Evolutionary conservation across 2,888 invertebrate genomes (phyloP), one percentile per base, ranked within the genome.

Genomic region (Drosophila merina): DNA sequence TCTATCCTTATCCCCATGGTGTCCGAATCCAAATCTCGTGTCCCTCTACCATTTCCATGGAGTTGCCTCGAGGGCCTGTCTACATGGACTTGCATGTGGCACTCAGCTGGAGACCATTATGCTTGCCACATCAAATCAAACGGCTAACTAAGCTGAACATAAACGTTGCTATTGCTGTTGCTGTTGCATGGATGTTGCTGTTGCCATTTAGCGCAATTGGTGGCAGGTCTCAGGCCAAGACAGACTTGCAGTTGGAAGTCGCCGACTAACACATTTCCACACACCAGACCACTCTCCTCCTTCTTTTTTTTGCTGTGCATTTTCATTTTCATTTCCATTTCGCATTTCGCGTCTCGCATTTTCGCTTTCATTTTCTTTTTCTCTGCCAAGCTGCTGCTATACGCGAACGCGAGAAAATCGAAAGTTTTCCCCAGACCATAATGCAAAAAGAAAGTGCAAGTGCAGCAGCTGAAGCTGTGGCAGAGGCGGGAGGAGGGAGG

Each of bases 391-490:
- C 69, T 74, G 20, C 20, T 20, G 20, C 20, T 20, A 20, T 20
- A 20, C 20, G 20, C 20, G 20, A 20, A 20, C 20, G 20, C 20
- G 88, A 88, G 90, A 90, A 90, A 90, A 90, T 89, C 89, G 90
- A 90, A 90, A 90, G 90, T 90, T 90, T 90, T 89, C 90, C 89
- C 89, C 89, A 89, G 87, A 84, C 88, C 89, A 89, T 89, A 89
- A 88, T 89, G 86, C 84, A 90, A 90, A 90, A 89, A 90, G 90
- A 90, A 90, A 90, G 90, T 90, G 90, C 90, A 90, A 90, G 90
- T 90, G 90, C 90, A 90, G 83, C 86, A 86, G 75, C 86, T 73
- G 74, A 76, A 82, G 85, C 73, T 69, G 62, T 45, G 36, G 57
- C 26, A 47, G n/a, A n/a, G 12, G 12, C 5, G 12, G 26, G n/a